Evolutionary conservation across 2,888 invertebrate species (phyloP).

Genomic region (Sthenelais limicola): DNA sequence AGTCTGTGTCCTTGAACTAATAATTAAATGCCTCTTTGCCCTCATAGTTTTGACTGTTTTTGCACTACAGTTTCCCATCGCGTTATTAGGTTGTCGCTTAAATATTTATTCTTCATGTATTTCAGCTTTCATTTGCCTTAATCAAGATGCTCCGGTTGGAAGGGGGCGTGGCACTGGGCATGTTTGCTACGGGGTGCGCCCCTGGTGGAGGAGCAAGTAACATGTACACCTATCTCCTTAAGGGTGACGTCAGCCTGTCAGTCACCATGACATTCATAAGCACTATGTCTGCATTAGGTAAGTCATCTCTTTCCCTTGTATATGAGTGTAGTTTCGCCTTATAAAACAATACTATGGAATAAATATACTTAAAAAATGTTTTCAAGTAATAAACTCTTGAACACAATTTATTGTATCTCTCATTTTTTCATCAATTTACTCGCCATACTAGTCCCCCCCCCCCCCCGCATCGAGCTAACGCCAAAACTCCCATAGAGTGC

Average conservation of each 20-base stretch:
- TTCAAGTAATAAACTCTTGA: too few species aligned
- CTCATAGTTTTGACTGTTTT: too few species aligned
- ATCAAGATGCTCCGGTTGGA: constrained; percentile 58
- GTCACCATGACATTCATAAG: constrained; percentile 95
- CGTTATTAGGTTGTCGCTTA: too few species aligned
- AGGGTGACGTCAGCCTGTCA: constrained; percentile 93
- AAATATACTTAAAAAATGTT: constrained; percentile 1
- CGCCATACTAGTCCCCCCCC: too few species aligned
- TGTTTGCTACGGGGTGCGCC: constrained; percentile 73
- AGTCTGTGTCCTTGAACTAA: too few species aligned
- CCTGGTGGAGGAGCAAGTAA: constrained; percentile 91
- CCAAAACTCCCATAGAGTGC: too few species aligned
- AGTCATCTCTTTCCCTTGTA: constrained; percentile 51
- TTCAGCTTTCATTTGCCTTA: constrained; percentile 56
- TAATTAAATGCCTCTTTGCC: too few species aligned
- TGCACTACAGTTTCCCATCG: too few species aligned
- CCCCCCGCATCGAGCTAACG: too few species aligned
- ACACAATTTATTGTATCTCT: too few species aligned
- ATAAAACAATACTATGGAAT: background rate
- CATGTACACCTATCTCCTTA: constrained; percentile 93
- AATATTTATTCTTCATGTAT: background rate
- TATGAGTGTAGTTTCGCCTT: background rate
- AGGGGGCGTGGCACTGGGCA: constrained; percentile 70
- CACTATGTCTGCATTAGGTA: constrained; percentile 89
- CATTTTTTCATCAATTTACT: too few species aligned